Percentiles rank a stretch among this genome's conserved stretches.
phyloP scores from a whole-genome alignment of 53 echinoderm and acorn worm genomes.

The Henricia sp. region DNA sequence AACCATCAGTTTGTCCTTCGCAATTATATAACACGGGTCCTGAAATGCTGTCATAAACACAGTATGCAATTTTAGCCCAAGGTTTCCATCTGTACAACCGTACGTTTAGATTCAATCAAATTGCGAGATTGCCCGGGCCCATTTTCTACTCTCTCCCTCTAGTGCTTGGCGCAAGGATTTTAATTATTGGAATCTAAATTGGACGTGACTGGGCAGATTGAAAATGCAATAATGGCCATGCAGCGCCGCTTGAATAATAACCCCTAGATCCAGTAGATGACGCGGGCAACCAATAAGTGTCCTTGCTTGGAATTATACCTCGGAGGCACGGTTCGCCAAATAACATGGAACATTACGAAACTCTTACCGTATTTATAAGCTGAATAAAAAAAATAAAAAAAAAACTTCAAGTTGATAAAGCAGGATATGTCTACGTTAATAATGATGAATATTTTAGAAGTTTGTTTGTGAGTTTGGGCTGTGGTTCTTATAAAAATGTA shows the following conservation, averaged over 20 bases:
- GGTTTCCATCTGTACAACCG: neutral
- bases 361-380: no score
- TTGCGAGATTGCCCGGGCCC: slow-evolving; percentile 3
- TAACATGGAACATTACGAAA: neutral
- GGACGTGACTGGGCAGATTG: slow-evolving; percentile 39
- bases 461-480: no score
- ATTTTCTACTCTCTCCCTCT: neutral
- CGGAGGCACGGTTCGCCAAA: no score
- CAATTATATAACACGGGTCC: neutral
- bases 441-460: no score
- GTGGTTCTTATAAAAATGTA: no score
- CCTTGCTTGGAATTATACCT: no score
- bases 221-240: slow-evolving; percentile 17
- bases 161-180: slow-evolving; percentile 37
- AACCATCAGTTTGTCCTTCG: neutral
- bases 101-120: neutral
- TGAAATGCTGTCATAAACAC: neutral
- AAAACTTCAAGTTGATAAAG: no score
- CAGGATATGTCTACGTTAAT: no score
- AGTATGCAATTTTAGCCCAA: neutral
- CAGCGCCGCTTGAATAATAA: neutral
- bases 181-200: slow-evolving; percentile 42
- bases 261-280: neutral
- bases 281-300: neutral
- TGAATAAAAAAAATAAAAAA: no score